phyloP scores from a whole-genome alignment of 2,113 vertebrate genomes.

The Entomyzon cyanotis region DNA sequence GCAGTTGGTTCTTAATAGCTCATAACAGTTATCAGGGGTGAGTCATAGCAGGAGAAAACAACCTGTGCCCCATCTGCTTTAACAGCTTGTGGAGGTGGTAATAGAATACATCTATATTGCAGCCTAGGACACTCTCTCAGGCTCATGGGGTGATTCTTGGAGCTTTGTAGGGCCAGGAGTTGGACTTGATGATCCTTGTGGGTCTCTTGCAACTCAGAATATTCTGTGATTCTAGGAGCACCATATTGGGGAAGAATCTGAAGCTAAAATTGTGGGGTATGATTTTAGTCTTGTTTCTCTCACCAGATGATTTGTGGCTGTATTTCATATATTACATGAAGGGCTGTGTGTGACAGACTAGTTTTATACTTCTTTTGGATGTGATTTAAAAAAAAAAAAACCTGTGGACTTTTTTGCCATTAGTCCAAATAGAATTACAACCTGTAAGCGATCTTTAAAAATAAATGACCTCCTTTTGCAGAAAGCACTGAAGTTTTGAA shows the following conservation, averaged over 20 bases:
- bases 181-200: background rate
- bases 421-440: background rate
- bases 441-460: background rate
- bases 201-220: background rate
- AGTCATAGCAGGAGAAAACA: no score
- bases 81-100: no score
- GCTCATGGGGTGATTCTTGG: no score
- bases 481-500: background rate
- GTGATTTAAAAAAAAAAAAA: background rate
- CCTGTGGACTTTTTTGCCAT: background rate
- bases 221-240: background rate
- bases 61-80: no score
- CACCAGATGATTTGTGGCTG: background rate
- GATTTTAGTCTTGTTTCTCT: background rate
- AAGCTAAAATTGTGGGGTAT: background rate
- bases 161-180: background rate
- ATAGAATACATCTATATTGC: no score
- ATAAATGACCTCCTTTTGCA: background rate
- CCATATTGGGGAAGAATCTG: rapidly evolving
- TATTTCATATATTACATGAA: rapidly evolving
- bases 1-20: no score
- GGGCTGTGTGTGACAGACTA: background rate
- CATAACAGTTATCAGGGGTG: no score
- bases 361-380: background rate
- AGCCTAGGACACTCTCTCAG: background rate